A percentile compares a stretch with the other conserved stretches of the same genome.
These are phyloP conservation scores for Polyergus mexicanus DNA, from an alignment of 1,140 invertebrate species.

Conservation along the genomic window DNA sequence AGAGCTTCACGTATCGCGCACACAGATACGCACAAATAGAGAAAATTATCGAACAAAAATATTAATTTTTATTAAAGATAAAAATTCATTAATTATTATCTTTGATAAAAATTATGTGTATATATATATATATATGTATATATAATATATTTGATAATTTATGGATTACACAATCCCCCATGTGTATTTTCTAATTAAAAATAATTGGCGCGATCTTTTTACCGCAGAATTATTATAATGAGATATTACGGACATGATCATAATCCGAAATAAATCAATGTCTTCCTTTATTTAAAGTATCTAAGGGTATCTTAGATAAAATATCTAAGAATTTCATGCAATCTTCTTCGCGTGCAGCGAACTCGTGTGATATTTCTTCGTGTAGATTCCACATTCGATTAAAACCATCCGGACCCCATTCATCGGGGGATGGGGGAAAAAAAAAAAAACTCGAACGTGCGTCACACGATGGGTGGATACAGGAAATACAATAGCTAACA, in stretches of 20 bases:
- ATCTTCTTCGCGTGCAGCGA: not conserved
- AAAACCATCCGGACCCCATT: conserved; percentile 4
- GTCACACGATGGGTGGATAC: not conserved
- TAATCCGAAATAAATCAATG: not conserved
- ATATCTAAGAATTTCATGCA: not conserved
- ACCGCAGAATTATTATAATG: conserved; percentile 4
- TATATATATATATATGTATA: too few relatives aligned
- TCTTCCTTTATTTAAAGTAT: not conserved
- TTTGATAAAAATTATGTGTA: too few relatives aligned
- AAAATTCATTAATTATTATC: too few relatives aligned
- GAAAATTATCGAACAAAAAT: not conserved
- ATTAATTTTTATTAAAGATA: not conserved
- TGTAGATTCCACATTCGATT: not conserved
- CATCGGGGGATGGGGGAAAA: not conserved
- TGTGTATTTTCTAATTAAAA: conserved; percentile 1
- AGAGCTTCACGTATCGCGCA: not conserved
- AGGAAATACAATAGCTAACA: not conserved
- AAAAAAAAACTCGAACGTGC: not conserved
- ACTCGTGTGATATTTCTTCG: not conserved
- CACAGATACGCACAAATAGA: not conserved
- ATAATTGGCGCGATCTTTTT: not conserved
- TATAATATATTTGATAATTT: not conserved
- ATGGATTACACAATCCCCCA: not conserved
- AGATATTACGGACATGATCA: not conserved
- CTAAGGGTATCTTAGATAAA: too few relatives aligned